phyloP scores from a whole-genome alignment of 2,888 invertebrate species.

The Hybos culiciformis region DNA sequence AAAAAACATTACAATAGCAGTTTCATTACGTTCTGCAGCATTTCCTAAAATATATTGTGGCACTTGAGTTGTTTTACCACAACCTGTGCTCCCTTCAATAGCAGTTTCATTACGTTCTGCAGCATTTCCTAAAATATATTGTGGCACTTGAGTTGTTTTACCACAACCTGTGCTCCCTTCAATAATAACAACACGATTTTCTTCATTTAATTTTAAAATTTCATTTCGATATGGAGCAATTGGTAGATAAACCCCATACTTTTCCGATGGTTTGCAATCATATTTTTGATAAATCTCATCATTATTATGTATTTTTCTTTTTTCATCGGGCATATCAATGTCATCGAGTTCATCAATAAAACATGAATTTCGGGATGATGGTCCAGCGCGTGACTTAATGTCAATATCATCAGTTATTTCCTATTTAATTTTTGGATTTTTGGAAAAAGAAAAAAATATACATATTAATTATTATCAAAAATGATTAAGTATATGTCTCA shows the following conservation, averaged over 20 bases:
- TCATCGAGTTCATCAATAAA: conserved; percentile 25
- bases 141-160: conserved; percentile 82
- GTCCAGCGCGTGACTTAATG: background rate
- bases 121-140: conserved; percentile 76
- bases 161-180: conserved; percentile 94
- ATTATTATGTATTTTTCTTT: conserved; percentile 12
- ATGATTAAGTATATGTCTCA: no score
- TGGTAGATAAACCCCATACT: conserved; percentile 25
- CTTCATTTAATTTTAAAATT: conserved; percentile 51
- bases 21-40: conserved; percentile 78
- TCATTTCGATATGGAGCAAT: conserved; percentile 32
- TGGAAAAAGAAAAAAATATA: no score
- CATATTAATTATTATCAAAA: no score
- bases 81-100: conserved; percentile 87
- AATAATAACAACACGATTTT: conserved; percentile 58
- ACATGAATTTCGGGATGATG: conserved; percentile 2
- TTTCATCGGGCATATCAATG: conserved; percentile 17
- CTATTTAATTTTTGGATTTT: no score
- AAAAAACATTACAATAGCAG: no score
- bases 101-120: conserved; percentile 49
- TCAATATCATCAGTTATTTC: no score
- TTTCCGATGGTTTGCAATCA: conserved; percentile 24
- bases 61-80: conserved; percentile 91
- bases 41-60: conserved; percentile 87
- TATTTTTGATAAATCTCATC: conserved; percentile 26